Evolutionary conservation across 1,140 invertebrate species (phyloP).

Genomic region (Dreissena rostriformis): DNA sequence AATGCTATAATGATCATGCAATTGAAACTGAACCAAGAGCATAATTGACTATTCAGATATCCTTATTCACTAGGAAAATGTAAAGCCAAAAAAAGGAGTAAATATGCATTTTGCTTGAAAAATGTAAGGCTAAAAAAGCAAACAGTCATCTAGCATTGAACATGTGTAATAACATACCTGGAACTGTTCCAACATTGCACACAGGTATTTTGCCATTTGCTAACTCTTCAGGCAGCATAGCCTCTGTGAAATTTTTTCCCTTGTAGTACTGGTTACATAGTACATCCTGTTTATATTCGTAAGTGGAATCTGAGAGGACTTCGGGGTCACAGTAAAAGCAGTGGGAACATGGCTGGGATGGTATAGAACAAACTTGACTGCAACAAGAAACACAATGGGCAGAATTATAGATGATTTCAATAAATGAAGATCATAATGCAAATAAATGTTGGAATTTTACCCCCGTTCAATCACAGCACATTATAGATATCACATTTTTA

Average conservation of each 20-base stretch:
- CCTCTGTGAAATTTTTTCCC: not conserved
- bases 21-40: not conserved
- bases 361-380: too few relatives aligned
- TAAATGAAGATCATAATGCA: too few relatives aligned
- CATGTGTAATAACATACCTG: slow-evolving; percentile 5
- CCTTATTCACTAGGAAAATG: not conserved
- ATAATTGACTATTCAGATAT: not conserved
- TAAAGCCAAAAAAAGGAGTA: too few relatives aligned
- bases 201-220: not conserved
- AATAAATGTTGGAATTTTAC: too few relatives aligned
- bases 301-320: not conserved
- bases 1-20: too few relatives aligned
- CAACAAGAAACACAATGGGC: too few relatives aligned
- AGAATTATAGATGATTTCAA: too few relatives aligned
- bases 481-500: too few relatives aligned
- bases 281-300: not conserved
- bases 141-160: not conserved
- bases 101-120: too few relatives aligned
- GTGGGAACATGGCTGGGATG: not conserved
- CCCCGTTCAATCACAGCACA: too few relatives aligned
- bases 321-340: not conserved
- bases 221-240: not conserved
- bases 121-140: not conserved
- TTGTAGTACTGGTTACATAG: slow-evolving; percentile 10
- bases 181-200: not conserved